Percentiles rank a stretch among this genome's conserved stretches.
Evolutionary conservation across 2,113 vertebrate genomes (phyloP).

Genomic region (Bolborhynchus lineola): DNA sequence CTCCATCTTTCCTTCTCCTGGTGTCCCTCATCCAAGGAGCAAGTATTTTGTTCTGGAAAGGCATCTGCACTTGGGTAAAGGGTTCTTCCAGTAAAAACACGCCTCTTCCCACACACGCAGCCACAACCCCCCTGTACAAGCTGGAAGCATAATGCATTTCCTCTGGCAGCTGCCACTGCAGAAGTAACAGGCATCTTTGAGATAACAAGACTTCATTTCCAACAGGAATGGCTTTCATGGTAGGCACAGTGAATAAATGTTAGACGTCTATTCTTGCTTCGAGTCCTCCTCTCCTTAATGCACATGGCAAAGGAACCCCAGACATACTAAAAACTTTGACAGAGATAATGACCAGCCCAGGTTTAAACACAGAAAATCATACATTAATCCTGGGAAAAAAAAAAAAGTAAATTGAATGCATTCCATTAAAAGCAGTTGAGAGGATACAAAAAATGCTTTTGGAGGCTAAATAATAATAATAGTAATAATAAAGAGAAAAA

Average conservation of each 20-base stretch:
- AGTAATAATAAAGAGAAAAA: not conserved
- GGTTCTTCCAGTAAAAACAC: constrained; percentile 3
- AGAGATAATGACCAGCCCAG: not conserved
- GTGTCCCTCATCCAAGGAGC: not conserved
- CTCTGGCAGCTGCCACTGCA: constrained; percentile 12
- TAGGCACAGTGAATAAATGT: constrained; percentile 12
- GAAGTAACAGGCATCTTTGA: constrained; percentile 13
- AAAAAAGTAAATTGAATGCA: not conserved
- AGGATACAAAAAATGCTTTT: constrained; percentile 7
- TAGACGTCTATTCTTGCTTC: not conserved
- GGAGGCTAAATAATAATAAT: constrained; percentile 27
- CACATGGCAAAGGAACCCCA: not conserved
- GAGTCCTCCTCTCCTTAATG: not conserved
- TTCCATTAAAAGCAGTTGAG: constrained; percentile 22
- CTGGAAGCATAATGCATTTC: constrained; percentile 25
- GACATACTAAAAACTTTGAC: not conserved
- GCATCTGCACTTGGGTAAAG: not conserved
- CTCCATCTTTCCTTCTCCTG: not conserved
- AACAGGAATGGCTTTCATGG: not conserved
- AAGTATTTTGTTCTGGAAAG: not conserved
- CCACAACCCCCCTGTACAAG: not conserved
- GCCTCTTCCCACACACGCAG: not conserved
- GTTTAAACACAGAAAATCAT: constrained; percentile 10
- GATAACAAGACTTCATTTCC: constrained; percentile 29
- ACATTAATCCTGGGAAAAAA: not conserved